Evolutionary conservation across 1,140 invertebrate species (phyloP).

Genomic region (Tetragonula clypearis): DNA sequence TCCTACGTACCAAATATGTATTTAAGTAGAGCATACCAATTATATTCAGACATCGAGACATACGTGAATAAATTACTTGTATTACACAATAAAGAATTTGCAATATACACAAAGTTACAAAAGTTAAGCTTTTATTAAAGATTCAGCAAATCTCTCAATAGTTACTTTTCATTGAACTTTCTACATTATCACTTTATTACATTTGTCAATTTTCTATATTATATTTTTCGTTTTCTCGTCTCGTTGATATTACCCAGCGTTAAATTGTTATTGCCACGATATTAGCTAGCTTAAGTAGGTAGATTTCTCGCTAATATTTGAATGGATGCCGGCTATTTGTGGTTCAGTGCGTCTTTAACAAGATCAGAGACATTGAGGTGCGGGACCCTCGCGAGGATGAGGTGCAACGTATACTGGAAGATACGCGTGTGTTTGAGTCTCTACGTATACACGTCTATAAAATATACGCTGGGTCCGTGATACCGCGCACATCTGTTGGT

Average conservation of each 20-base stretch:
- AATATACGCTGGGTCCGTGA: slow-evolving; percentile 25
- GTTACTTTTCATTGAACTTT: too few species aligned
- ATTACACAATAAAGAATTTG: background rate
- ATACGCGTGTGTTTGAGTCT: slow-evolving; percentile 13
- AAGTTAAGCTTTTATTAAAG: background rate
- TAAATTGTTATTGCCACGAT: background rate
- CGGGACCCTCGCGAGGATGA: slow-evolving; percentile 60
- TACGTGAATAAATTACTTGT: background rate
- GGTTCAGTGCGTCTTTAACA: slow-evolving; percentile 80
- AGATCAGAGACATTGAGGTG: slow-evolving; percentile 75
- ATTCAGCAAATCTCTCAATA: too few species aligned
- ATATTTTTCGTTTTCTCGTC: background rate
- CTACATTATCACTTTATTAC: background rate
- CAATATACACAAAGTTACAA: background rate
- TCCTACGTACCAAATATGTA: background rate
- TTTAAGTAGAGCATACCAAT: background rate
- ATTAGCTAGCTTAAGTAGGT: slow-evolving; percentile 68
- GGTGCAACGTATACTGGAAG: slow-evolving; percentile 43
- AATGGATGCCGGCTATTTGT: slow-evolving; percentile 79
- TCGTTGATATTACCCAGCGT: background rate
- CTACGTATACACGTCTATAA: slow-evolving; percentile 18
- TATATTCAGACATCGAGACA: background rate
- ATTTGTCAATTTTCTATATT: background rate
- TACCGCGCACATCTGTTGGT: slow-evolving; percentile 76
- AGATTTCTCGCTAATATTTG: slow-evolving; percentile 77